Percentiles rank a stretch among this genome's conserved stretches.
phyloP scores from a whole-genome alignment of 2,888 invertebrate species.

The Keiferia lycopersicella region DNA sequence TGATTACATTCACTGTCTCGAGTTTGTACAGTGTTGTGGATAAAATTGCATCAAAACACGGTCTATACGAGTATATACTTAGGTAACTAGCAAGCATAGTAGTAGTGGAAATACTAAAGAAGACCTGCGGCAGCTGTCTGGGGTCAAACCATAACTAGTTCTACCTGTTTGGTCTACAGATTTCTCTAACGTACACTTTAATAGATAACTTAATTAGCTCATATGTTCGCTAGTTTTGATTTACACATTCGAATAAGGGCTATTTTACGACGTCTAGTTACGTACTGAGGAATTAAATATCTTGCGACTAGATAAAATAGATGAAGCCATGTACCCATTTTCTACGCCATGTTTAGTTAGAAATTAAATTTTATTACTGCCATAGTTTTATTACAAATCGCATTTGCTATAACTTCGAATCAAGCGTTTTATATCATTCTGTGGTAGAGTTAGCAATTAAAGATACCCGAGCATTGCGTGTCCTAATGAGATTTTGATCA shows the following conservation, averaged over 20 bases:
- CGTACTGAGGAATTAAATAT: background rate
- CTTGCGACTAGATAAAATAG: conserved; percentile 7
- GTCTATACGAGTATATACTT: background rate
- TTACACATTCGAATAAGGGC: conserved; percentile 8
- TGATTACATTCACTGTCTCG: too few relatives aligned
- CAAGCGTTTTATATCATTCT: conserved; percentile 1
- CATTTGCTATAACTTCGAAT: conserved; percentile 15
- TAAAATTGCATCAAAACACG: background rate
- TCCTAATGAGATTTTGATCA: conserved; percentile 48
- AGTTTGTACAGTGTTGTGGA: background rate
- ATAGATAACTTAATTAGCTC: conserved; percentile 21
- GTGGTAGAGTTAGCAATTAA: conserved; percentile 20
- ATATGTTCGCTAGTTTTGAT: conserved; percentile 19
- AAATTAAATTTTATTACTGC: conserved; percentile 18
- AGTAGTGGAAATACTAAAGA: background rate
- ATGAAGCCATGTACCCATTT: conserved; percentile 13
- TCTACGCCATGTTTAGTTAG: conserved; percentile 17
- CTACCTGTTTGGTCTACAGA: conserved; percentile 12
- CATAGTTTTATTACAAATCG: conserved; percentile 12
- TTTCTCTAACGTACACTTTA: conserved; percentile 18
- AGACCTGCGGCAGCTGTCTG: background rate
- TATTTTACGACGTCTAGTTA: conserved; percentile 10
- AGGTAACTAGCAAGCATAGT: background rate
- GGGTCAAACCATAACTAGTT: conserved; percentile 11
- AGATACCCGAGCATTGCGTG: conserved; percentile 31